Conservation (phyloP, 1,140 invertebrate species). For the Oscheius sp. region DNA sequence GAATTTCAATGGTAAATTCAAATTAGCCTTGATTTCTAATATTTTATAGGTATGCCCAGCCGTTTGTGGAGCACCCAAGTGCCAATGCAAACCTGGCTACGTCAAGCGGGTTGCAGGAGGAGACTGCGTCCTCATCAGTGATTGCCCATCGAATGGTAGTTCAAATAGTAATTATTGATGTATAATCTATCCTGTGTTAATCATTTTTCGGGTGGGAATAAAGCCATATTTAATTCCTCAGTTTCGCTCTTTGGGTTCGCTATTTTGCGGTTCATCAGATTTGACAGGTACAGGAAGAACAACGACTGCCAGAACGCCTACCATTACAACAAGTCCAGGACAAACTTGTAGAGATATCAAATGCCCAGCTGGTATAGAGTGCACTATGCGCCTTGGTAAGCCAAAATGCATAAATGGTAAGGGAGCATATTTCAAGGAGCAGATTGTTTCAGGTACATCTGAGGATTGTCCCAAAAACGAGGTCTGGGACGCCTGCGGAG, state of each 20-base stretch:
- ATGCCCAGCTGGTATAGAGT: neutral
- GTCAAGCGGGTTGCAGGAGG: neutral
- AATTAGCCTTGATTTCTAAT: neutral
- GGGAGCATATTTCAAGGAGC: no score
- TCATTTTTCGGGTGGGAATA: no score
- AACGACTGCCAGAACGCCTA: no score
- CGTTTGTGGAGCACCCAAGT: neutral
- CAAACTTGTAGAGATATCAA: neutral
- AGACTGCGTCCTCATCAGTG: neutral
- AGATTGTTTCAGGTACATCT: no score
- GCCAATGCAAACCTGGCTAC: constrained; percentile 1
- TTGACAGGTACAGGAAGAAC: no score
- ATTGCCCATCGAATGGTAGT: neutral
- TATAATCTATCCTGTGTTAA: neutral
- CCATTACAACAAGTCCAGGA: no score
- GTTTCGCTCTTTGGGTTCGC: no score
- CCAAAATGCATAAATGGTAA: neutral
- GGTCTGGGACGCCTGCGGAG: neutral
- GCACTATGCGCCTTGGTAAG: neutral
- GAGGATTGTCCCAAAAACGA: neutral
- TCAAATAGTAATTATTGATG: no score
- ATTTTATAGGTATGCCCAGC: neutral
- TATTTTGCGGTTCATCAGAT: no score
- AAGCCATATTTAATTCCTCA: no score
- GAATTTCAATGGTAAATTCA: no score